Evolutionary conservation across 1,140 invertebrate species (phyloP), one percentile per base, ranked within the genome.

Genomic region (Ctenoplectra terminalis): DNA sequence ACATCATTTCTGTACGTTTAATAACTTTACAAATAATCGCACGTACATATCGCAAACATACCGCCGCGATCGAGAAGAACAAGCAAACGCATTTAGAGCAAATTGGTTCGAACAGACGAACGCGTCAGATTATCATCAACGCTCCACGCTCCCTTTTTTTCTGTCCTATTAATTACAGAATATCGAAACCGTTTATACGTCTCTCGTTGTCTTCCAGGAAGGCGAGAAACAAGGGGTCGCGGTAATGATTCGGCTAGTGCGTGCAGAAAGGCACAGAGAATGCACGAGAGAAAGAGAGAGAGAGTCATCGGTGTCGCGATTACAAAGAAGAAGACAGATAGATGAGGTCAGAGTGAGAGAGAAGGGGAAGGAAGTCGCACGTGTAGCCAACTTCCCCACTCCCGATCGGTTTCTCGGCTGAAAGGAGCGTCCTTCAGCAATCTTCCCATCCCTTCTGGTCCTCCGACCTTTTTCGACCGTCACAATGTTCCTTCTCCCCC

Each of bases 391-490:
- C 23, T 72, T 74, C 78, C 71, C 78, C 78, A 74, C 78, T 75
- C 50, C 6, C 17, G 11, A n/a, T 29, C 29, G 40, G 60, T 74
- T 63, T 73, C 78, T 61, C 56, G 26, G 20, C 26, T 72, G 71
- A 81, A 81, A 81, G 71, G 71, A 74, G 71, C 78, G 78, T 81
- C 78, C 78, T 81, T 81, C 78, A 48, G 50, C 60, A 50, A 80
- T 81, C 71, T 63, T 73, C 60, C 60, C 70, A 61, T 46, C 70
- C 78, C 78, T 74, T 61, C 50, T 66, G 71, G 43, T 81, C 70
- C 71, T 48, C 60, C 61, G 29, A 79, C 56, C 77, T 72, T 63
- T 79, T 79, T 63, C 31, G 46, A 72, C 69, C 34, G 69, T 72
- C 64, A 77, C 64, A 70, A 46, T 58, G 40, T 29, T 40, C 3